A percentile compares a stretch with the other conserved stretches of the same genome.
These are phyloP conservation scores for Eupithecia vulgata DNA, from an alignment of 2,888 invertebrate species.

Conservation along the genomic window DNA sequence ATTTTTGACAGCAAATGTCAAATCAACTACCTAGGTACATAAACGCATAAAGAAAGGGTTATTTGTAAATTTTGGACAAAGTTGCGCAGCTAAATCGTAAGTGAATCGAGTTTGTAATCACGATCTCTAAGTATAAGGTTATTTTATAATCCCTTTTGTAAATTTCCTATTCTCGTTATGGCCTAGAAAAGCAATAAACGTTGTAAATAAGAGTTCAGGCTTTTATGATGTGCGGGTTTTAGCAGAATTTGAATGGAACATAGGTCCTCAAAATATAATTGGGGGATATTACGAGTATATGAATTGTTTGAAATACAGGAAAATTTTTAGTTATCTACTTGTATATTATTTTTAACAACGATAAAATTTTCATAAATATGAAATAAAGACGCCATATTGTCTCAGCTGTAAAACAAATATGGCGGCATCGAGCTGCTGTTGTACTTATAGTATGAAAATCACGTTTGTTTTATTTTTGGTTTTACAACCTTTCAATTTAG, in stretches of 20 bases:
- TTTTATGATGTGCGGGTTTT: constrained; percentile 14
- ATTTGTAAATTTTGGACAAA: background rate
- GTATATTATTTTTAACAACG: constrained; percentile 5
- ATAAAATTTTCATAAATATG: background rate
- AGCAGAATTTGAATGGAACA: background rate
- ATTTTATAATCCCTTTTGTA: constrained; percentile 29
- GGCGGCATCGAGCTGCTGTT: background rate
- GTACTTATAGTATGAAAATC: background rate
- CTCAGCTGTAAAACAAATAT: background rate
- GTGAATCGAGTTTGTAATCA: background rate
- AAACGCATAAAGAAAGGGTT: no score
- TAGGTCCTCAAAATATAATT: background rate
- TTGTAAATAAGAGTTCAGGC: constrained; percentile 25
- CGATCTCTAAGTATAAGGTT: constrained; percentile 40
- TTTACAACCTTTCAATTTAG: background rate
- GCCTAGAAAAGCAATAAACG: constrained; percentile 43
- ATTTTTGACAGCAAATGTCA: background rate
- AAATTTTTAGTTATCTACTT: constrained; percentile 4
- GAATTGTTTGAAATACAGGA: constrained; percentile 3
- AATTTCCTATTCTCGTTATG: constrained; percentile 46
- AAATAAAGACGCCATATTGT: background rate
- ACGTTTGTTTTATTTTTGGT: background rate
- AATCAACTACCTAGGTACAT: background rate
- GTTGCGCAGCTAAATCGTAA: constrained; percentile 4
- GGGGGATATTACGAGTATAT: background rate